Conservation (phyloP, 2,113 vertebrate genomes). For the Aspiorhynchus laticeps region DNA sequence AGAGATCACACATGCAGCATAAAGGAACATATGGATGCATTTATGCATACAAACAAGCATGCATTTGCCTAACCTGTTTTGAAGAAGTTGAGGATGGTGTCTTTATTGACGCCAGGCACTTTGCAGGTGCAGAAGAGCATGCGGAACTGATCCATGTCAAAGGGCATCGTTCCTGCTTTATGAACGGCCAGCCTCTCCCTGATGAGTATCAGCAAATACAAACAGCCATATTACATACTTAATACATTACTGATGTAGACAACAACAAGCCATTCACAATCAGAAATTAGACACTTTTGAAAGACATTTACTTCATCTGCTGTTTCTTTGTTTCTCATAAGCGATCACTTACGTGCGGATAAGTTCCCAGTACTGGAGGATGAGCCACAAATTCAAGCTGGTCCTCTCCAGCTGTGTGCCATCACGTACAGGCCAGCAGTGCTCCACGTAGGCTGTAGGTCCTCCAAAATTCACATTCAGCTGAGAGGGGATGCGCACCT, state of each 20-base stretch:
- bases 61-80: conserved; percentile 81
- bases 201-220: conserved; percentile 49
- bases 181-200: conserved; percentile 87
- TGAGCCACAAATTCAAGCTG: conserved; percentile 81
- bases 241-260: not conserved
- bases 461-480: conserved; percentile 90
- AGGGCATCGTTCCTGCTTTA: conserved; percentile 74
- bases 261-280: not conserved
- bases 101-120: conserved; percentile 87
- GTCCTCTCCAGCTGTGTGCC: conserved; percentile 86
- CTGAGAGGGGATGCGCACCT: conserved; percentile 88
- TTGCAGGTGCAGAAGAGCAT: conserved; percentile 93
- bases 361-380: conserved; percentile 89
- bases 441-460: conserved; percentile 82
- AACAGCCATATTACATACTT: not conserved
- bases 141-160: conserved; percentile 94
- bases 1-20: not conserved
- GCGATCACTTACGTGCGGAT: conserved; percentile 79
- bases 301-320: not conserved
- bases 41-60: not conserved
- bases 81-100: conserved; percentile 84
- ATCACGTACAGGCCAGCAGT: conserved; percentile 87
- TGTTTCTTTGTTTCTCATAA: not conserved
- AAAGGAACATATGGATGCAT: not conserved
- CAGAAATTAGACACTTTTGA: not conserved